phyloP scores from a whole-genome alignment of 2,113 vertebrate species.

The Tachycineta bicolor region DNA sequence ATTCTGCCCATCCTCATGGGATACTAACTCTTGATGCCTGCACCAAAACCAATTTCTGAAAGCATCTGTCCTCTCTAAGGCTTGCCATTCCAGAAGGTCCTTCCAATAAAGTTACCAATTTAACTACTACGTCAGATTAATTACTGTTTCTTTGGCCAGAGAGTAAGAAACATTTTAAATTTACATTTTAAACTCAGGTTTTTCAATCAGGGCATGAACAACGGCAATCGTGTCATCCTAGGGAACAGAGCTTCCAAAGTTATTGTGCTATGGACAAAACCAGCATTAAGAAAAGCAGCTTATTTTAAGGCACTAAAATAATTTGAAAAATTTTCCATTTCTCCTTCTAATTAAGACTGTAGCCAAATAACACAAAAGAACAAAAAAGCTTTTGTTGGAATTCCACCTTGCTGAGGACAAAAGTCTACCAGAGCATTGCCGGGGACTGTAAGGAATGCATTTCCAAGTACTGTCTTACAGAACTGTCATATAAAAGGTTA shows the following conservation, averaged over 20 bases:
- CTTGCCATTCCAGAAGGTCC: neutral
- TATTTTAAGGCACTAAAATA: slow-evolving; percentile 48
- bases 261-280: neutral
- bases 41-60: neutral
- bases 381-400: slow-evolving; percentile 22
- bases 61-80: neutral
- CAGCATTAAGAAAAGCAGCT: slow-evolving; percentile 55
- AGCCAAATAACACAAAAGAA: neutral
- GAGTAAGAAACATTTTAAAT: neutral
- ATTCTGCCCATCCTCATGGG: neutral
- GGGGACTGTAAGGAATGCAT: neutral
- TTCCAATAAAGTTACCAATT: neutral
- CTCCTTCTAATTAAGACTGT: slow-evolving; percentile 12
- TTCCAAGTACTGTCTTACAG: neutral
- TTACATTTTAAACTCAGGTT: neutral
- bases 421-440: neutral
- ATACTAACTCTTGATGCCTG: neutral
- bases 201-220: neutral
- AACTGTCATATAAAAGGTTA: neutral
- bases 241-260: neutral
- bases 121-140: neutral
- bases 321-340: neutral
- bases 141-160: neutral
- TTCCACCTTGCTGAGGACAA: neutral
- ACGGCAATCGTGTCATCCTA: neutral